phyloP scores from a whole-genome alignment of 2,888 invertebrate genomes.

The Orthosia cruda region DNA sequence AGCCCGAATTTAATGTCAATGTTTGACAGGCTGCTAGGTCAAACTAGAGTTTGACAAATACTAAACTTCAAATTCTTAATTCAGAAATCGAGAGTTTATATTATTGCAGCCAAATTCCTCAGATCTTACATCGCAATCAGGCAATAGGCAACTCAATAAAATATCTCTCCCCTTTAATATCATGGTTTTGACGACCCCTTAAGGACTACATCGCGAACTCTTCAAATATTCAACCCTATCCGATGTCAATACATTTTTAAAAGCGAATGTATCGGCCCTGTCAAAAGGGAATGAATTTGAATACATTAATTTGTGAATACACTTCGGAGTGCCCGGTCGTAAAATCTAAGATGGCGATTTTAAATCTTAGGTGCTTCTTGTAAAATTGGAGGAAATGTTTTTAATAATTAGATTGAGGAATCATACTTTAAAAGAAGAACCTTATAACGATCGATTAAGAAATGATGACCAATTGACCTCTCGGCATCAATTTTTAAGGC shows the following conservation, averaged over 20 bases:
- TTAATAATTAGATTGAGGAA: neutral
- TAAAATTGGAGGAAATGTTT: neutral
- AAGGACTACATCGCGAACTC: neutral
- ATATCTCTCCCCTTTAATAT: neutral
- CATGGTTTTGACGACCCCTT: slow-evolving; percentile 2
- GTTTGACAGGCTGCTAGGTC: no score
- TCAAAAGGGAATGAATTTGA: slow-evolving; percentile 53
- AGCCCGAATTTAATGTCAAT: no score
- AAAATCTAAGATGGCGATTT: slow-evolving; percentile 22
- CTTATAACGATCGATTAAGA: neutral
- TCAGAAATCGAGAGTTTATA: no score
- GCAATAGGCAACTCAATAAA: neutral
- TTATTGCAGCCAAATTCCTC: neutral
- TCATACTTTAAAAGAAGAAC: neutral
- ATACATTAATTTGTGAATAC: slow-evolving; percentile 61
- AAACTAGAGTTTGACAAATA: no score
- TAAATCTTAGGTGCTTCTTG: slow-evolving; percentile 3
- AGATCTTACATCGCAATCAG: no score
- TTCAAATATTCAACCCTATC: slow-evolving; percentile 27
- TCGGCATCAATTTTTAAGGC: neutral
- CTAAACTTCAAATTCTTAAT: no score
- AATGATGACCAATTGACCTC: no score
- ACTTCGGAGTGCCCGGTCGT: slow-evolving; percentile 31
- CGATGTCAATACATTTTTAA: slow-evolving; percentile 43
- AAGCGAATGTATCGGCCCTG: slow-evolving; percentile 25